phyloP scores from a whole-genome alignment of 2,113 vertebrate genomes.

The Hassar affinis region DNA sequence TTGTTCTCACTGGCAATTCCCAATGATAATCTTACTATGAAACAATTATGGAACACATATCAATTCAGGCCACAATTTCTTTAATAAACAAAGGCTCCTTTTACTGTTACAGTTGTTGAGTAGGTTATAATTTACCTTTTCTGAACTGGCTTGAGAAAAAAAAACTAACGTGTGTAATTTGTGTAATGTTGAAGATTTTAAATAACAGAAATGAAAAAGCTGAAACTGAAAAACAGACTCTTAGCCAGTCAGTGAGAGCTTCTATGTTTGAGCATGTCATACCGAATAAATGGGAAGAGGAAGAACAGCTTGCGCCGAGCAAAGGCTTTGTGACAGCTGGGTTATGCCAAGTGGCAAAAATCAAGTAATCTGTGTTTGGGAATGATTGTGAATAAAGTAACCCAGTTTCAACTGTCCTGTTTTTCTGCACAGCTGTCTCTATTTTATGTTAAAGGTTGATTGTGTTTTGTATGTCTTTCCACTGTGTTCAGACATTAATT shows the following conservation, averaged over 20 bases:
- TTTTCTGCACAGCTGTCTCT: neutral
- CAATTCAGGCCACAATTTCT: neutral
- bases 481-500: neutral
- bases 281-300: conserved; percentile 1
- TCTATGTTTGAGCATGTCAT: conserved; percentile 59
- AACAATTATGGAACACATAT: neutral
- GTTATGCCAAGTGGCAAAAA: conserved; percentile 38
- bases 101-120: conserved; percentile 15
- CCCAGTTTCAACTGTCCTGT: conserved; percentile 32
- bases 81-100: neutral
- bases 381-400: conserved; percentile 50
- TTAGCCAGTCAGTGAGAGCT: conserved; percentile 20
- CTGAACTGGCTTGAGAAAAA: conserved; percentile 42
- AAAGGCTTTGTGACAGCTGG: conserved; percentile 37
- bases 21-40: conserved; percentile 13
- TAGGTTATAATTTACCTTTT: conserved; percentile 23
- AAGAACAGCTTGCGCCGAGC: conserved; percentile 36
- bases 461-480: neutral
- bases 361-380: conserved; percentile 19
- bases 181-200: neutral
- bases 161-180: conserved; percentile 18
- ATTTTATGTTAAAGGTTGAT: conserved; percentile 3
- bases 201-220: neutral
- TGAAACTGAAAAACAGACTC: conserved; percentile 15
- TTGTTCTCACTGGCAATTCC: conserved; percentile 10